phyloP scores from a whole-genome alignment of 2,888 invertebrate species.

The Dryadula phaetusa region DNA sequence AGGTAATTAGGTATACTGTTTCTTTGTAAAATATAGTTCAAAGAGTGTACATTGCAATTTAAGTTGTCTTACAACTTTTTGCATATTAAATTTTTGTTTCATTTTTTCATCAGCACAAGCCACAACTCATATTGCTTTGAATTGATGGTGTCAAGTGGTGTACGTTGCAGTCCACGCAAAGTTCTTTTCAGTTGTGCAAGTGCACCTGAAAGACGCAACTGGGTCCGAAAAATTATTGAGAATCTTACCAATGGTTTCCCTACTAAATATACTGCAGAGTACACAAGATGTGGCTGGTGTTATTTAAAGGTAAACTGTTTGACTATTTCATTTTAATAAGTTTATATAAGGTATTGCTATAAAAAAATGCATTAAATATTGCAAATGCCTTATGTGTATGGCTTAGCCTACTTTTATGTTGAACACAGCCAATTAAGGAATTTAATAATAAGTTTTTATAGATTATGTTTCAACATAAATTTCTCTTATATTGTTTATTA shows the following conservation, averaged over 20 bases:
- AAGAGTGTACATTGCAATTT: background rate
- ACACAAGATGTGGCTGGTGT: conserved; percentile 91
- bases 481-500: too few relatives aligned
- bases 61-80: conserved; percentile 14
- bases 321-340: too few relatives aligned
- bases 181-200: conserved; percentile 83
- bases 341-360: too few relatives aligned
- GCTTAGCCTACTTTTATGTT: too few relatives aligned
- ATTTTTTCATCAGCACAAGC: conserved; percentile 64
- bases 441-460: too few relatives aligned
- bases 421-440: too few relatives aligned
- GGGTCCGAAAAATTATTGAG: conserved; percentile 92
- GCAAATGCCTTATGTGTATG: too few relatives aligned
- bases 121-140: conserved; percentile 87
- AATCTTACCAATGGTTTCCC: conserved; percentile 87
- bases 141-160: conserved; percentile 72
- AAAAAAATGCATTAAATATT: too few relatives aligned
- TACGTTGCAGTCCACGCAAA: conserved; percentile 75
- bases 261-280: conserved; percentile 87
- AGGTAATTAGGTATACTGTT: conserved; percentile 58
- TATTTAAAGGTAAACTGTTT: conserved; percentile 85
- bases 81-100: background rate
- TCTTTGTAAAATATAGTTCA: background rate
- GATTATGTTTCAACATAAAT: too few relatives aligned
- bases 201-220: conserved; percentile 83